These are phyloP conservation scores for Probosciger aterrimus DNA, from an alignment of 2,113 vertebrate species.

Conservation along the genomic window DNA sequence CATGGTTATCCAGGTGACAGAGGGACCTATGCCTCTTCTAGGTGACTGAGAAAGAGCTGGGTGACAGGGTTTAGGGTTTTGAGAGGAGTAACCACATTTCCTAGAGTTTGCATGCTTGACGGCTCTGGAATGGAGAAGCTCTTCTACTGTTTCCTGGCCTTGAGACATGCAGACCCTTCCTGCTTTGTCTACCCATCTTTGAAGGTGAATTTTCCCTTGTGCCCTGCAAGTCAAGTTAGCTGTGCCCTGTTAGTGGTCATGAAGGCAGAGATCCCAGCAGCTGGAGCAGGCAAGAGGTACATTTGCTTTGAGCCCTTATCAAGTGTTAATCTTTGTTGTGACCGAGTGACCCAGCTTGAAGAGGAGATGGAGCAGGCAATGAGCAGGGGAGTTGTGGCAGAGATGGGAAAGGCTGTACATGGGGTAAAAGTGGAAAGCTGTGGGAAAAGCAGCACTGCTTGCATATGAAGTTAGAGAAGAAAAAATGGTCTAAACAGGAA, in stretches of 20 bases:
- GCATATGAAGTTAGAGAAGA: background rate
- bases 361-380: rapidly evolving
- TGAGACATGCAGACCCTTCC: background rate
- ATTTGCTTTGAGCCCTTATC: background rate
- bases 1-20: rapidly evolving
- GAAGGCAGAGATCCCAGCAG: background rate
- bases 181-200: background rate
- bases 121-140: background rate
- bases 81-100: background rate
- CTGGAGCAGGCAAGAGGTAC: background rate
- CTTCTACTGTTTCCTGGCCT: background rate
- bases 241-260: background rate
- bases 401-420: background rate
- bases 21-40: background rate
- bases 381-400: background rate
- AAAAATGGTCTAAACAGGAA: background rate
- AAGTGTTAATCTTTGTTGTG: background rate
- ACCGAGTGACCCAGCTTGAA: background rate
- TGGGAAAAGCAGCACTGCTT: background rate
- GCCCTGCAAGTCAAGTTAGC: background rate
- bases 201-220: background rate
- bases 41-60: background rate
- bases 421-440: background rate
- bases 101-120: background rate
- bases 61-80: background rate